Conservation (phyloP, 2,888 invertebrate genomes). For the Heteropelma amictum region DNA sequence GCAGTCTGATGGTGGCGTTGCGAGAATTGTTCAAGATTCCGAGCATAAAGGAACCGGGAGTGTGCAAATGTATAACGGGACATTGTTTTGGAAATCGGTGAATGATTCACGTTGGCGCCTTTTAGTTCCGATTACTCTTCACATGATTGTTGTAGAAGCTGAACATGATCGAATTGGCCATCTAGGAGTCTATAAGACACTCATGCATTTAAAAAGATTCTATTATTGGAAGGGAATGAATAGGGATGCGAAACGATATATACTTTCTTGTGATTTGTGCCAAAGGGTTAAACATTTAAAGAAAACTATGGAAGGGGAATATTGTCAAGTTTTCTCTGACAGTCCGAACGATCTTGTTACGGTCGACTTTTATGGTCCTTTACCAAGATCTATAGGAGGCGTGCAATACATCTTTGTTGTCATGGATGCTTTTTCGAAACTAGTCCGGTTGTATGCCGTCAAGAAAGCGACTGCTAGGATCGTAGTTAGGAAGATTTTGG, state of each 20-base stretch:
- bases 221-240: slow-evolving; percentile 1
- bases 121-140: not conserved
- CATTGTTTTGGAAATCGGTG: slow-evolving; percentile 9
- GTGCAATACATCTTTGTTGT: slow-evolving; percentile 44
- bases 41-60: not conserved
- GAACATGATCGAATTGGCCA: slow-evolving; percentile 39
- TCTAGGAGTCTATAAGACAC: slow-evolving; percentile 32
- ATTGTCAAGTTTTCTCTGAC: slow-evolving; percentile 13
- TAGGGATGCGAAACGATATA: not conserved
- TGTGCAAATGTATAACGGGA: slow-evolving; percentile 17
- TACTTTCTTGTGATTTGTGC: slow-evolving; percentile 14
- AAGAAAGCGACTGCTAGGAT: not conserved
- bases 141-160: not conserved
- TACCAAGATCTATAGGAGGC: slow-evolving; percentile 37
- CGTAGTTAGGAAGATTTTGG: not conserved
- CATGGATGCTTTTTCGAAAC: slow-evolving; percentile 28
- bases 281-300: slow-evolving; percentile 45
- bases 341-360: slow-evolving; percentile 39
- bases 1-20: not conserved
- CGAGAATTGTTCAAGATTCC: not conserved
- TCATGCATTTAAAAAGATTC: slow-evolving; percentile 6
- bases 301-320: slow-evolving; percentile 29
- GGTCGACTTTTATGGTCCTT: slow-evolving; percentile 53
- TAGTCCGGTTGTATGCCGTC: not conserved
- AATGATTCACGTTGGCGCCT: not conserved